These are phyloP conservation scores for Euzetes globulus DNA, from an alignment of 2,888 invertebrate species.

Conservation along the genomic window DNA sequence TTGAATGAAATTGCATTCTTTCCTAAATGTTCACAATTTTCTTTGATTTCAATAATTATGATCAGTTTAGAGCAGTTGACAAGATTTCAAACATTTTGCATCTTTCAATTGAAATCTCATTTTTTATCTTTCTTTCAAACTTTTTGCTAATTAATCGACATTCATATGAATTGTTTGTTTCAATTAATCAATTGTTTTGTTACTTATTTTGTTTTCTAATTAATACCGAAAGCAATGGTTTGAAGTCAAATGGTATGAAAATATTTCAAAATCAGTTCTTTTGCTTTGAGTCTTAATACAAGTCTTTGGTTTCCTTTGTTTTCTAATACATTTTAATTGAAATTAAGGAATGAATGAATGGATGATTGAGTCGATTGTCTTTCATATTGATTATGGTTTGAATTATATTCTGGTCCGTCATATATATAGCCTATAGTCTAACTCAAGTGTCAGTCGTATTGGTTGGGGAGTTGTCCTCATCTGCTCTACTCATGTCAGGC, in stretches of 20 bases:
- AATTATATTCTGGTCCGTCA: background rate
- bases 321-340: background rate
- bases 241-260: too few relatives aligned
- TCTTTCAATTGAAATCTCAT: background rate
- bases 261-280: too few relatives aligned
- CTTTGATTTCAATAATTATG: too few relatives aligned
- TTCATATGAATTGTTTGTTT: background rate
- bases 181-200: background rate
- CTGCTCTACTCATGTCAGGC: conserved; percentile 26
- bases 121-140: background rate
- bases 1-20: too few relatives aligned
- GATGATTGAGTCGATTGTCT: conserved; percentile 8
- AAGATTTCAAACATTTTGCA: background rate
- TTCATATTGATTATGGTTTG: background rate
- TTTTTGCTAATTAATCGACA: background rate
- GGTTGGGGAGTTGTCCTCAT: conserved; percentile 30
- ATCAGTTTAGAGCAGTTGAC: background rate
- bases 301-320: background rate
- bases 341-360: background rate
- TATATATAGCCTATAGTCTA: background rate
- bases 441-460: background rate
- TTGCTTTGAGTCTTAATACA: too few relatives aligned
- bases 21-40: too few relatives aligned
- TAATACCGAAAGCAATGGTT: too few relatives aligned
- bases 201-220: background rate